Evolutionary conservation across 2,113 vertebrate genomes (phyloP).

Genomic region (Hiodon tergisus): DNA sequence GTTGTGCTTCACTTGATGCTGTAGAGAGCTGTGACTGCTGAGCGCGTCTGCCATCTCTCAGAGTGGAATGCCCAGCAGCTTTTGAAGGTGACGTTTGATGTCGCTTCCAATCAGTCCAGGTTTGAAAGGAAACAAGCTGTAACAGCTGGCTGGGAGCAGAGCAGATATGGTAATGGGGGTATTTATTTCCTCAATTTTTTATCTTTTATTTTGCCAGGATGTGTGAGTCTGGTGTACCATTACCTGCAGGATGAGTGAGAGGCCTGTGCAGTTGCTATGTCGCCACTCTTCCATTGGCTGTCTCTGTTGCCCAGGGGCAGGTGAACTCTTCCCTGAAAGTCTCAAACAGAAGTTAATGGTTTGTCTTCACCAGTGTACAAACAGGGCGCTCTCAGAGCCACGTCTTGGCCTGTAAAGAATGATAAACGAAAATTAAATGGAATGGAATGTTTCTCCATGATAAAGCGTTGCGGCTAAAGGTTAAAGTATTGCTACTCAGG

Average conservation of each 20-base stretch:
- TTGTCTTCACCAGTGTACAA: too few relatives aligned
- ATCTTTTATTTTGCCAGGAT: not conserved
- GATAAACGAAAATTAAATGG: too few relatives aligned
- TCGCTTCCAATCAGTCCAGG: constrained; percentile 5
- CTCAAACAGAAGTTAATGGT: too few relatives aligned
- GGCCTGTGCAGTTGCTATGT: not conserved
- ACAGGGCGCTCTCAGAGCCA: too few relatives aligned
- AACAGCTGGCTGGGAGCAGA: not conserved
- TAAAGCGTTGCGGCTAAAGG: too few relatives aligned
- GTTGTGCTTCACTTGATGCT: constrained; percentile 2
- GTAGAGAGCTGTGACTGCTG: not conserved
- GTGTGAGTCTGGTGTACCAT: not conserved
- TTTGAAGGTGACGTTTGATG: constrained; percentile 10
- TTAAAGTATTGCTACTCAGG: too few relatives aligned
- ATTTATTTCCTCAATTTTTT: not conserved
- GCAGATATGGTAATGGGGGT: not conserved
- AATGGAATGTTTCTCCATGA: too few relatives aligned
- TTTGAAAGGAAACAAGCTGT: constrained; percentile 8
- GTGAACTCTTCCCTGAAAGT: too few relatives aligned
- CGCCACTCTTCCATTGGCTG: too few relatives aligned
- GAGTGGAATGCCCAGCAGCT: not conserved
- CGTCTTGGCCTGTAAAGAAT: too few relatives aligned
- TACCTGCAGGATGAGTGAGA: constrained; percentile 9
- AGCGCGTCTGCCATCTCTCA: not conserved
- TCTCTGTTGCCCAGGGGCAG: too few relatives aligned